Conservation (phyloP, 1,140 invertebrate genomes). For the Drosophila jambulina region DNA sequence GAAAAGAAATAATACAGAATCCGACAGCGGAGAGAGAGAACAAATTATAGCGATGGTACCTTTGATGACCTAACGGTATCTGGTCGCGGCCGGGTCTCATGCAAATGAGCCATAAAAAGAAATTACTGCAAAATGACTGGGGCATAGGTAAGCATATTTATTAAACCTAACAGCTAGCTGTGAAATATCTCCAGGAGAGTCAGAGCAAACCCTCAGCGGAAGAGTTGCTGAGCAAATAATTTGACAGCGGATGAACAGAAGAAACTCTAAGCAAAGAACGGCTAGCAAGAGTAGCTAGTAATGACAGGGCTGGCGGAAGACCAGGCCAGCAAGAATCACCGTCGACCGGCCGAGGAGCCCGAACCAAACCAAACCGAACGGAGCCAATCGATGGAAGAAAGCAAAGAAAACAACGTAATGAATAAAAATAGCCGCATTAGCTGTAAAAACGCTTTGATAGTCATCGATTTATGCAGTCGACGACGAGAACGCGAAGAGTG, state of each 20-base stretch:
- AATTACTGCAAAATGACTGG: conserved; percentile 52
- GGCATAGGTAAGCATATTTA: conserved; percentile 56
- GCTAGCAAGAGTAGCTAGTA: conserved; percentile 28
- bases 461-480: conserved; percentile 71
- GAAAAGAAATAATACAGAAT: conserved; percentile 33
- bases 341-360: conserved; percentile 33
- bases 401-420: conserved; percentile 79
- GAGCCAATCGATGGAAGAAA: conserved; percentile 70
- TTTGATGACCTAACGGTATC: conserved; percentile 71
- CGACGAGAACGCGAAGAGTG: conserved; percentile 2
- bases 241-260: conserved; percentile 18
- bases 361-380: conserved; percentile 29
- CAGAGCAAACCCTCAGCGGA: conserved; percentile 12
- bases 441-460: conserved; percentile 82
- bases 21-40: conserved; percentile 17
- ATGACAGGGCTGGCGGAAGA: conserved; percentile 53
- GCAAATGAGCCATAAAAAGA: conserved; percentile 76
- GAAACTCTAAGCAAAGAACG: conserved; percentile 7
- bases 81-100: conserved; percentile 35
- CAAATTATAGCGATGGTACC: conserved; percentile 43
- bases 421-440: conserved; percentile 84
- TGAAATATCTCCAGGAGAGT: conserved; percentile 42
- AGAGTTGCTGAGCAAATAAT: conserved; percentile 41
- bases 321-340: conserved; percentile 29
- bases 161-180: conserved; percentile 72